These are phyloP conservation scores for Meleagris gallopavo DNA, from an alignment of 2,113 vertebrate genomes.

Conservation along the genomic window DNA sequence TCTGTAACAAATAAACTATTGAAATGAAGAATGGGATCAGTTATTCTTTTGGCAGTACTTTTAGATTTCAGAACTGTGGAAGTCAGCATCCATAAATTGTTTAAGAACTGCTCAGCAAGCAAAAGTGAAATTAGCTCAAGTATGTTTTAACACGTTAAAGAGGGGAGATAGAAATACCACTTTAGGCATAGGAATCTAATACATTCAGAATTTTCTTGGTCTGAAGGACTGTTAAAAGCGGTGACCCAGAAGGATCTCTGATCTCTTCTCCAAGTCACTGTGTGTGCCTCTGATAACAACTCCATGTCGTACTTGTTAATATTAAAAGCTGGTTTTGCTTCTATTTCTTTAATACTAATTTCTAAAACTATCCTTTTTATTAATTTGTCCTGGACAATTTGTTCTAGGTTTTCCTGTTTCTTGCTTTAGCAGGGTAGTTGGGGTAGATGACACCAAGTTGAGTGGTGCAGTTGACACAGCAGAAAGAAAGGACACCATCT, in stretches of 20 bases:
- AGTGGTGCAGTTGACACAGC: too few relatives aligned
- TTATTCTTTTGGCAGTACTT: constrained; percentile 12
- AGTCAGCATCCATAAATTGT: constrained; percentile 38
- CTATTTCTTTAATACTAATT: background rate
- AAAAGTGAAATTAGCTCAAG: constrained; percentile 55
- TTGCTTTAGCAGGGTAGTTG: background rate
- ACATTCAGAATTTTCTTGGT: background rate
- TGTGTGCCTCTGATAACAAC: background rate
- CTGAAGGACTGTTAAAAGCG: background rate
- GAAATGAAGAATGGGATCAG: constrained; percentile 50
- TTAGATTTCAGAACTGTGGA: constrained; percentile 24
- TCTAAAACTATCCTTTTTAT: background rate
- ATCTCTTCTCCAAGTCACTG: background rate
- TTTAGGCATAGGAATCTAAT: background rate
- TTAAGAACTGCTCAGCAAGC: constrained; percentile 42
- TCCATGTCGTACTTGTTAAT: background rate
- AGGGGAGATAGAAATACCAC: background rate
- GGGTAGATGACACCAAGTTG: background rate
- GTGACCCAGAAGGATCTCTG: background rate
- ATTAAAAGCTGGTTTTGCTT: too few relatives aligned
- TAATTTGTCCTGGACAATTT: background rate
- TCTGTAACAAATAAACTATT: constrained; percentile 42
- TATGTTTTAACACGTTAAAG: background rate
- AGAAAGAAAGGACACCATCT: too few relatives aligned
- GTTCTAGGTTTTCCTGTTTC: background rate